Conservation (phyloP, 2,797 vertebrate species). For the Pseudomugil gertrudae region DNA sequence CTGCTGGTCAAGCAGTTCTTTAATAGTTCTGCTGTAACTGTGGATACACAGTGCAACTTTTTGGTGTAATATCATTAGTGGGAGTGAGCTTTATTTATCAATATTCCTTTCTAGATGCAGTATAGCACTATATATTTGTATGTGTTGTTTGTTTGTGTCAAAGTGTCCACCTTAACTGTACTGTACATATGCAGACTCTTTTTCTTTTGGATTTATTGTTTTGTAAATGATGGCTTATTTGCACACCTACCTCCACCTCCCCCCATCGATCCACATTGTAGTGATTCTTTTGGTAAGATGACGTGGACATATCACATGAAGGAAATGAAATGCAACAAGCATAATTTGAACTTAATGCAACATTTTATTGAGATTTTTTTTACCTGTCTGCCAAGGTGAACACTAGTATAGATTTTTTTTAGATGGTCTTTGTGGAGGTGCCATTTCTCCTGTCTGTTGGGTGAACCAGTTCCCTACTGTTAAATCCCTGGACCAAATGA, state of each 20-base stretch:
- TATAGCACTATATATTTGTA: conserved; percentile 77
- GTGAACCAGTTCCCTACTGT: conserved; percentile 38
- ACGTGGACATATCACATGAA: conserved; percentile 65
- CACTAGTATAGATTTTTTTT: conserved; percentile 26
- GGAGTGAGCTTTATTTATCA: conserved; percentile 77
- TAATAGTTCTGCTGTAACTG: conserved; percentile 64
- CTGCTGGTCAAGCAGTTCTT: conserved; percentile 58
- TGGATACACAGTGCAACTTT: conserved; percentile 65
- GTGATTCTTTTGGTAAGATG: conserved; percentile 62
- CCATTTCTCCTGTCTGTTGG: conserved; percentile 37
- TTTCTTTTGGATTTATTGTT: conserved; percentile 69
- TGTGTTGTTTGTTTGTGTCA: conserved; percentile 67
- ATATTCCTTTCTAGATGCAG: conserved; percentile 67
- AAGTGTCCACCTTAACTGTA: conserved; percentile 74
- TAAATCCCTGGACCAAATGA: conserved; percentile 63
- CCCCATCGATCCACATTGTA: conserved; percentile 52
- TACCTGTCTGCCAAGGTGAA: conserved; percentile 52
- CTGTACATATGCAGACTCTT: conserved; percentile 77
- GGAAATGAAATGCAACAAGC: conserved; percentile 42
- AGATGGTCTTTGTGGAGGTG: conserved; percentile 32
- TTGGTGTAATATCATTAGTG: conserved; percentile 65
- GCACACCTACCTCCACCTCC: conserved; percentile 80
- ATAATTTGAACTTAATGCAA: conserved; percentile 44
- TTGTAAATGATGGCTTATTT: conserved; percentile 81
- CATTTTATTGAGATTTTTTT: conserved; percentile 29